Evolutionary conservation across 2,113 vertebrate genomes (phyloP).

Genomic region (Cebidichthys violaceus): DNA sequence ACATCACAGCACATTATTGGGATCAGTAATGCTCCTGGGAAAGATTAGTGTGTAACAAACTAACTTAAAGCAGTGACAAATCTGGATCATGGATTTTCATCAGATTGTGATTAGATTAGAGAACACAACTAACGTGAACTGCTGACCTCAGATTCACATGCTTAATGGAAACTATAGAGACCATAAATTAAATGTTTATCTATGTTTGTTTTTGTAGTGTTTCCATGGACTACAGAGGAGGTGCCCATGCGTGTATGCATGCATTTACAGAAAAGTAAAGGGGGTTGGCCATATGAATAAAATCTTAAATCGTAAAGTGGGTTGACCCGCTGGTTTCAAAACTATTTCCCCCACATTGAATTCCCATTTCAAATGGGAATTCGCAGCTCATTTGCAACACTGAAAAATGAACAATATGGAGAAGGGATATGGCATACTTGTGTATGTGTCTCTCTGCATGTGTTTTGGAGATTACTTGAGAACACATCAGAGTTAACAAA

Average conservation of each 20-base stretch:
- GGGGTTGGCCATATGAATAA: neutral
- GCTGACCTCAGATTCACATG: conserved; percentile 39
- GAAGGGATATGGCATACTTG: neutral
- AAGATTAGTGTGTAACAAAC: conserved; percentile 39
- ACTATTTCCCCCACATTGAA: neutral
- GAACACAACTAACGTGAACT: conserved; percentile 18
- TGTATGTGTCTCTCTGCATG: neutral
- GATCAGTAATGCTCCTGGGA: conserved; percentile 21
- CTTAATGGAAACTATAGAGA: neutral
- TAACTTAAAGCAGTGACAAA: conserved; percentile 37
- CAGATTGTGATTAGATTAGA: conserved; percentile 34
- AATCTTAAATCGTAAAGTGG: neutral
- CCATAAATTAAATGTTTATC: neutral
- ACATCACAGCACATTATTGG: conserved; percentile 14
- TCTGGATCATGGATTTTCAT: conserved; percentile 44
- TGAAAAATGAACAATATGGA: conserved; percentile 3
- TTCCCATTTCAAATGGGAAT: neutral
- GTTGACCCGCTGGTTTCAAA: neutral
- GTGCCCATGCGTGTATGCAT: neutral
- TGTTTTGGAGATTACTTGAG: conserved; percentile 13
- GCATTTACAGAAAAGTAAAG: neutral
- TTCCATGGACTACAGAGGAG: conserved; percentile 2
- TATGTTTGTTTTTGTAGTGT: conserved; percentile 9
- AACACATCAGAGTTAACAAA: conserved; percentile 19
- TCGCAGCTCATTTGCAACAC: neutral